Evolutionary conservation across 92 coral and sea anemone species (phyloP).

Genomic region (Phenganax marumi): DNA sequence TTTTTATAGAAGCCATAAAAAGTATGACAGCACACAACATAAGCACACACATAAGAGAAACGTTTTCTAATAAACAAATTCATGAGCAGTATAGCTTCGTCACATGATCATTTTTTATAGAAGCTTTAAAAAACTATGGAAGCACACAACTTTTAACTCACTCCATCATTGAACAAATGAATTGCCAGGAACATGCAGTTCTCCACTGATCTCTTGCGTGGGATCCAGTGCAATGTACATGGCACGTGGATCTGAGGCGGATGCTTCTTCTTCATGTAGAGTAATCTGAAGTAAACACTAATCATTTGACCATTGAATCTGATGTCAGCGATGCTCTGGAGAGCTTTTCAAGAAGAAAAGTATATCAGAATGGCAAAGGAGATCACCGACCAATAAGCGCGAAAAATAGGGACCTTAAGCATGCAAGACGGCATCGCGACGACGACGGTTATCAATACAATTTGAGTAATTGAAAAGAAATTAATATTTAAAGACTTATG

Average conservation of each 20-base stretch:
- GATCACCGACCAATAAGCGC: no score
- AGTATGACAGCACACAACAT: background rate
- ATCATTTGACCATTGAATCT: background rate
- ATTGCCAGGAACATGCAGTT: slow-evolving; percentile 63
- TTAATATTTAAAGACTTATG: no score
- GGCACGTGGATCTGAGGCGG: slow-evolving; percentile 38
- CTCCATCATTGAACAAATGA: background rate
- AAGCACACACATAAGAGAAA: no score
- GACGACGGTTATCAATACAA: no score
- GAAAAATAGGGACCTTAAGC: no score
- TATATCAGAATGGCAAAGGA: no score
- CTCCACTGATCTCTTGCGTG: slow-evolving; percentile 77
- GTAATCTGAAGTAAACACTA: background rate
- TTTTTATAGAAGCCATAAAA: no score
- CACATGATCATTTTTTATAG: background rate
- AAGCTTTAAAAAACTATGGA: background rate
- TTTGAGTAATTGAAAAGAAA: no score
- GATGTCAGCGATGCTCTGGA: background rate
- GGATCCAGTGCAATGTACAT: slow-evolving; percentile 98
- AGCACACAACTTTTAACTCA: background rate
- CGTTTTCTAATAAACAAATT: no score
- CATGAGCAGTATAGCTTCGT: no score
- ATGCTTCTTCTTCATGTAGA: background rate
- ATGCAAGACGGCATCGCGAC: no score
- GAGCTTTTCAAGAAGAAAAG: background rate